Conservation (phyloP, 2,113 vertebrate species). For the Brevimyrus niger region DNA sequence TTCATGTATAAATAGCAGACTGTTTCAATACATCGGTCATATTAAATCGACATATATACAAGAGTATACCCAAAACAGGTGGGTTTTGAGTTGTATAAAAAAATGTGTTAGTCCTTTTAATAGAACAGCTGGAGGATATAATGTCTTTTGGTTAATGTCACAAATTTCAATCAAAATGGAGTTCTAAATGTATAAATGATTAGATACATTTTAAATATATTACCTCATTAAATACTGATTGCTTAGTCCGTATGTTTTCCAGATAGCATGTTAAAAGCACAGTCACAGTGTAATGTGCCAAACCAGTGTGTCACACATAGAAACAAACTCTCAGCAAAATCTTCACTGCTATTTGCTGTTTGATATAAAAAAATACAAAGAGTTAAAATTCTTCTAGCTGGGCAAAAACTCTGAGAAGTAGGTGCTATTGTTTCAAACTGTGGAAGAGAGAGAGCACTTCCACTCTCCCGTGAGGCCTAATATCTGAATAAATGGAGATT, state of each 20-base stretch:
- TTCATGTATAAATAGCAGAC: slow-evolving; percentile 29
- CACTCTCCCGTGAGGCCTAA: neutral
- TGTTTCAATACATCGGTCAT: slow-evolving; percentile 23
- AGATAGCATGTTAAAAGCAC: neutral
- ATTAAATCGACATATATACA: slow-evolving; percentile 36
- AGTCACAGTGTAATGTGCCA: slow-evolving; percentile 17
- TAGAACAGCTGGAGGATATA: slow-evolving; percentile 23
- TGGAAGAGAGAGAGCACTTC: neutral
- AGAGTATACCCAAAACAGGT: slow-evolving; percentile 41
- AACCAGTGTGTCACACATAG: slow-evolving; percentile 20
- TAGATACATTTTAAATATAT: slow-evolving; percentile 32
- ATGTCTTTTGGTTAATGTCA: slow-evolving; percentile 34
- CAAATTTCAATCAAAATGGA: slow-evolving; percentile 18
- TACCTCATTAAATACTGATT: slow-evolving; percentile 41
- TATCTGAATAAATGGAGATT: neutral
- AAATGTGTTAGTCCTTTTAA: slow-evolving; percentile 23
- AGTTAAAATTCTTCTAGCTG: neutral
- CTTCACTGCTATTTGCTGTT: neutral
- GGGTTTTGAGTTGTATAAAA: neutral
- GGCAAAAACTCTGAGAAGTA: neutral
- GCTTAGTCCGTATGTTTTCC: slow-evolving; percentile 32
- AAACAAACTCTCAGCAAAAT: slow-evolving; percentile 16
- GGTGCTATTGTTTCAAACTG: neutral
- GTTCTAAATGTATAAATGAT: neutral
- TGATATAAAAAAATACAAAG: neutral